Evolutionary conservation across 2,113 vertebrate genomes (phyloP).

Genomic region (Procavia capensis): DNA sequence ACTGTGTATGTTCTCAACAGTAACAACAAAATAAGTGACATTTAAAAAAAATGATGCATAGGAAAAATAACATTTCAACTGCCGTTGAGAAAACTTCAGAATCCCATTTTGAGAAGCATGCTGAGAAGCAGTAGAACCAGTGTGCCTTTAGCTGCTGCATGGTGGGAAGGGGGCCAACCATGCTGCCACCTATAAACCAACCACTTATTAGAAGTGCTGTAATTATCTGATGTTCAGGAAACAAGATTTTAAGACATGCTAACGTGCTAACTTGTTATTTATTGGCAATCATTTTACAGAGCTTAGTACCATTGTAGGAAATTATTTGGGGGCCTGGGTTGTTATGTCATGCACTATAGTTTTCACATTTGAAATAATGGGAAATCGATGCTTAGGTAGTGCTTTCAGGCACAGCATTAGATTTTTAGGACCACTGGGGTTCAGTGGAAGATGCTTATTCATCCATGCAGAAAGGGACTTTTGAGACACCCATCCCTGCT

Average conservation of each 20-base stretch:
- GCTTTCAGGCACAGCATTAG: background rate
- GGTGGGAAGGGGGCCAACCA: no score
- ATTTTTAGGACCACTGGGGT: background rate
- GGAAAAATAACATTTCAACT: background rate
- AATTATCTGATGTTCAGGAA: background rate
- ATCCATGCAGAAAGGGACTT: background rate
- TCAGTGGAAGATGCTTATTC: background rate
- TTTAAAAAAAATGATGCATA: background rate
- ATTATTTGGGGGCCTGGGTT: background rate
- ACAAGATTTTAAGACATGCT: background rate
- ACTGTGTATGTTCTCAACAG: background rate
- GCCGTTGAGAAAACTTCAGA: rapidly evolving
- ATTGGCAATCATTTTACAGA: background rate
- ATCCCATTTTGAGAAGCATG: background rate
- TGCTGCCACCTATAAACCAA: rapidly evolving
- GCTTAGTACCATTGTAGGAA: background rate
- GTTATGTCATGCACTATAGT: background rate
- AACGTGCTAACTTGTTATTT: background rate
- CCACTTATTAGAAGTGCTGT: background rate
- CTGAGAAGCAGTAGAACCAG: background rate
- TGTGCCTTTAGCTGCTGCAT: rapidly evolving
- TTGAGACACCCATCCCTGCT: background rate
- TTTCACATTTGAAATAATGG: background rate
- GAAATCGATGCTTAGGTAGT: background rate
- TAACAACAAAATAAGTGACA: no score